Conservation (phyloP, 2,113 vertebrate species). For the Eptesicus fuscus region DNA sequence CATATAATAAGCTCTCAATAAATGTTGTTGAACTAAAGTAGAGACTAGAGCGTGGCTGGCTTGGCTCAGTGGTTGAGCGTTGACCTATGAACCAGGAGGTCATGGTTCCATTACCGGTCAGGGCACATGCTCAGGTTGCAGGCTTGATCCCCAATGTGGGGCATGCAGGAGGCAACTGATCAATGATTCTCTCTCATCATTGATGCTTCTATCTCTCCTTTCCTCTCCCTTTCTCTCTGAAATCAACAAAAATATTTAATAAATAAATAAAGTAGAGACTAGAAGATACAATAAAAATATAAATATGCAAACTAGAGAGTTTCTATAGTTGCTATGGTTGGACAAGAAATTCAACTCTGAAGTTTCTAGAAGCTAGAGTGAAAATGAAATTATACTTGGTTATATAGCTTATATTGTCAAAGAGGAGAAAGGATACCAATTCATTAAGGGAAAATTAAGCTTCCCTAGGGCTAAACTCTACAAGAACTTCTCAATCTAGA, state of each 20-base stretch:
- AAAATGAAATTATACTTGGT: not conserved
- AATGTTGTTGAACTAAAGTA: slow-evolving; percentile 8
- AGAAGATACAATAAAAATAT: slow-evolving; percentile 15
- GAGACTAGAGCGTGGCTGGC: not conserved
- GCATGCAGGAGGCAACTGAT: too few species aligned
- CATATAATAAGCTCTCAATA: not conserved
- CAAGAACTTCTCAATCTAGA: not conserved
- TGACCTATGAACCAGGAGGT: too few species aligned
- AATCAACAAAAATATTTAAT: too few species aligned
- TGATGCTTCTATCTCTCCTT: too few species aligned
- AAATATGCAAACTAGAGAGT: not conserved
- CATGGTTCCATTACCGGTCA: too few species aligned
- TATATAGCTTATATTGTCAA: not conserved
- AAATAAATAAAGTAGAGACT: not conserved
- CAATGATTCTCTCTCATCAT: too few species aligned
- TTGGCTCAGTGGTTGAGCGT: too few species aligned
- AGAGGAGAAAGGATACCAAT: not conserved
- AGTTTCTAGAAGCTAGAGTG: not conserved
- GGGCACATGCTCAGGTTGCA: too few species aligned
- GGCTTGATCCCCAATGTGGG: too few species aligned
- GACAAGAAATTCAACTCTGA: slow-evolving; percentile 20
- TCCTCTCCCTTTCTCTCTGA: too few species aligned
- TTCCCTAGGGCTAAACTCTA: not conserved
- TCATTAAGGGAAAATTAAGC: not conserved
- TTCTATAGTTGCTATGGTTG: not conserved